phyloP scores from a whole-genome alignment of 1,140 invertebrate genomes.

The Ganaspis sp. region DNA sequence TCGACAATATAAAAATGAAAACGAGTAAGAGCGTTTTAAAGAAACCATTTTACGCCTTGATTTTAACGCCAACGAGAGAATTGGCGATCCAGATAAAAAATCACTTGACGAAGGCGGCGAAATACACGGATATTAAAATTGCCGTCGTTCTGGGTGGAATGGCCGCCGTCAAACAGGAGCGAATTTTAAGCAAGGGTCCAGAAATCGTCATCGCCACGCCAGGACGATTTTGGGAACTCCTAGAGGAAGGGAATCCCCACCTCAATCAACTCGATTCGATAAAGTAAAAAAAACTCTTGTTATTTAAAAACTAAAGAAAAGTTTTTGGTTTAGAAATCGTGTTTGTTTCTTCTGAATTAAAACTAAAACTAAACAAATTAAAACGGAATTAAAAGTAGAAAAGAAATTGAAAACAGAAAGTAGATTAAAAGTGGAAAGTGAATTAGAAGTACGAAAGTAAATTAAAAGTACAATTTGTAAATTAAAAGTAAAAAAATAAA shows the following conservation, averaged over 20 bases:
- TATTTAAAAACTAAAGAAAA: too few species aligned
- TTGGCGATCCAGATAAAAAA: slow-evolving; percentile 95
- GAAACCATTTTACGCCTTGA: slow-evolving; percentile 86
- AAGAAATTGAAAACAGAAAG: too few species aligned
- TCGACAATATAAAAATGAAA: slow-evolving; percentile 78
- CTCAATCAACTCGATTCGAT: slow-evolving; percentile 83
- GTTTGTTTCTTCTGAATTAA: too few species aligned
- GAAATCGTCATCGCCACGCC: slow-evolving; percentile 98
- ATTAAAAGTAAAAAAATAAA: too few species aligned
- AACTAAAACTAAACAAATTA: too few species aligned
- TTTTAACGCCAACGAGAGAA: slow-evolving; percentile 96
- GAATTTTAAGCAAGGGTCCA: slow-evolving; percentile 88
- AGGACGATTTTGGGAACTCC: slow-evolving; percentile 95
- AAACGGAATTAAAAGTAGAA: too few species aligned
- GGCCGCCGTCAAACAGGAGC: slow-evolving; percentile 92
- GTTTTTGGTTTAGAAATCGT: too few species aligned
- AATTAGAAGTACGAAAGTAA: too few species aligned
- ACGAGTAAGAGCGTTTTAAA: slow-evolving; percentile 41
- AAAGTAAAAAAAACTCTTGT: slow-evolving; percentile 75
- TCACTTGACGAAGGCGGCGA: slow-evolving; percentile 88
- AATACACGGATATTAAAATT: slow-evolving; percentile 86
- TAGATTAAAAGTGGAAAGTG: too few species aligned
- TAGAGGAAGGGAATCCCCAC: slow-evolving; percentile 86
- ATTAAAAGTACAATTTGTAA: too few species aligned
- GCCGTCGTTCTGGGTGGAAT: slow-evolving; percentile 93